Conservation (phyloP, 2,113 vertebrate genomes). For the Tichodroma muraria region DNA sequence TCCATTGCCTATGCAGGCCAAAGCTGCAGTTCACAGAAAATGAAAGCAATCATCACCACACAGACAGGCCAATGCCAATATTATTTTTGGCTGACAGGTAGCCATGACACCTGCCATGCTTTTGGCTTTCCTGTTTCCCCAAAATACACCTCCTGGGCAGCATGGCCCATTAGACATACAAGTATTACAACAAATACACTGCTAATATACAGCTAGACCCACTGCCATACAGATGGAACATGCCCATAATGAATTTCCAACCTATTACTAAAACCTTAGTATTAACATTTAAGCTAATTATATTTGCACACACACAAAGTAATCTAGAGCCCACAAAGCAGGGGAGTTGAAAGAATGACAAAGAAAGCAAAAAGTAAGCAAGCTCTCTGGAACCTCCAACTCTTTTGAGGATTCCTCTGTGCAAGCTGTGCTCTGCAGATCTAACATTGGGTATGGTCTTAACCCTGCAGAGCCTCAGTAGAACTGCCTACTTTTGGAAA, state of each 20-base stretch:
- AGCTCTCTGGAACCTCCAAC: background rate
- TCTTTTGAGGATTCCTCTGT: background rate
- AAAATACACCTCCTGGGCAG: background rate
- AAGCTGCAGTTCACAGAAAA: background rate
- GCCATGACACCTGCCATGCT: background rate
- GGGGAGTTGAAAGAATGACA: background rate
- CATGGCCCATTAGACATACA: background rate
- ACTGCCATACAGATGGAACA: background rate
- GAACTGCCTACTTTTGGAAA: background rate
- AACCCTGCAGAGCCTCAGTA: background rate
- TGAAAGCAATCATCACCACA: background rate
- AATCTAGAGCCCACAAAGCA: background rate
- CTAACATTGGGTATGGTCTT: rapidly evolving
- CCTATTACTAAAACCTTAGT: background rate
- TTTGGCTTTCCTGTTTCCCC: background rate
- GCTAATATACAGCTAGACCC: background rate
- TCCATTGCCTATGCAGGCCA: background rate
- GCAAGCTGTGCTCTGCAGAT: background rate
- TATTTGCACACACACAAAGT: background rate
- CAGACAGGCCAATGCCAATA: background rate
- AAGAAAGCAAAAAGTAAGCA: background rate
- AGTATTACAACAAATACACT: background rate
- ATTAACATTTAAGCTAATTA: background rate
- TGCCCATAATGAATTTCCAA: background rate
- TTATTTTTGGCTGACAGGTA: background rate